Evolutionary conservation across 1,140 invertebrate species (phyloP), one percentile per base, ranked within the genome.

Genomic region (Drosophila dunni): DNA sequence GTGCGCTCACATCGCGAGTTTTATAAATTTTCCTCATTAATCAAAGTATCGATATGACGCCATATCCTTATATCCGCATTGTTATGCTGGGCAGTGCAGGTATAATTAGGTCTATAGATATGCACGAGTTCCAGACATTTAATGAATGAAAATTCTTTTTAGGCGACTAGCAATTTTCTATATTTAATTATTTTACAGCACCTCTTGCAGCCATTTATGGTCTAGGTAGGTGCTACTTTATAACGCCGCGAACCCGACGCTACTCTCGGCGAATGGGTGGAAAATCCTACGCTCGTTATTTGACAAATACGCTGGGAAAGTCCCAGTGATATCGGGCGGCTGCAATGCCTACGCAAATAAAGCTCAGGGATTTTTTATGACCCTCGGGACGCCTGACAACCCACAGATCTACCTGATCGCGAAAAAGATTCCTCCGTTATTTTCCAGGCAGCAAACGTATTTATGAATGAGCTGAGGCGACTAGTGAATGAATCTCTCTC

Each of bases 271-370:
- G 51, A 80, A 83, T 72, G 84, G 58, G 60, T 72, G 84, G 83
- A 88, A 86, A 80, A 80, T 71, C 83, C 83, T 48, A 56, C 42
- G 79, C 69, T 78, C 73, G 75, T 83, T 86, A 86, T 78, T 79
- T 88, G 45, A 83, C 67, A 78, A 88, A 83, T 48, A 64, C 53
- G 56, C 38, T 11, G 60, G 83, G 83, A 83, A 86, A 89, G 62
- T 74, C 83, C 63, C 61, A 24, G 67, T 9, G 51, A 15, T 54
- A 54, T 63, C 63, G 50, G 73, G 76, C 79, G 83, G 79, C 79
- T 83, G 83, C 76, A 79, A 68, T 80, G 73, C 83, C 83, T 89
- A 89, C 76, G 80, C 80, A 86, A 83, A 86, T 89, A 83, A 29
- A 88, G 84, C 84, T 88, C 46, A 48, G 60, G 65, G 67, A 81